Percentiles rank a stretch among this genome's conserved stretches.
These are phyloP conservation scores for Sceloporus tristichus DNA, from an alignment of 2,113 vertebrate species.

Conservation along the genomic window DNA sequence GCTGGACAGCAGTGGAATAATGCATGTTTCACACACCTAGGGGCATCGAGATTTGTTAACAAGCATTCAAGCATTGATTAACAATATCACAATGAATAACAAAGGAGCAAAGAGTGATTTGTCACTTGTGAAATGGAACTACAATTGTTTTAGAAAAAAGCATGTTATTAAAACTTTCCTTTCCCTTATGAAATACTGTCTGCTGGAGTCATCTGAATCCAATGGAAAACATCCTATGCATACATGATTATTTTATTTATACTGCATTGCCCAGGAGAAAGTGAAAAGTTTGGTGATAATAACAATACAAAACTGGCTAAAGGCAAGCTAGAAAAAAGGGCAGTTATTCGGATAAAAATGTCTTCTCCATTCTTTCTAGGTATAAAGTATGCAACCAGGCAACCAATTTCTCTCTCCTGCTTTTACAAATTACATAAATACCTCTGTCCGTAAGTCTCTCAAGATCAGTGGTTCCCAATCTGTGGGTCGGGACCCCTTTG, in stretches of 20 bases:
- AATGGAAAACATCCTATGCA: slow-evolving; percentile 46
- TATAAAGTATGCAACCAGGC: too few species aligned
- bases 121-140: slow-evolving; percentile 57
- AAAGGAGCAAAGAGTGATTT: slow-evolving; percentile 52
- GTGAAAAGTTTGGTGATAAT: slow-evolving; percentile 1
- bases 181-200: slow-evolving; percentile 63
- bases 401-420: too few species aligned
- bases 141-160: slow-evolving; percentile 55
- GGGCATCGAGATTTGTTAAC: slow-evolving; percentile 57
- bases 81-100: slow-evolving; percentile 53
- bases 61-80: slow-evolving; percentile 61
- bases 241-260: slow-evolving; percentile 26
- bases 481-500: too few species aligned
- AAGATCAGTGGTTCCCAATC: too few species aligned
- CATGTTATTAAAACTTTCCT: slow-evolving; percentile 48
- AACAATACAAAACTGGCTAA: slow-evolving; percentile 5
- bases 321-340: not conserved
- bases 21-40: slow-evolving; percentile 43
- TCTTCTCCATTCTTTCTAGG: not conserved
- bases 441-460: not conserved
- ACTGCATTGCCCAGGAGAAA: slow-evolving; percentile 21
- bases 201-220: slow-evolving; percentile 41
- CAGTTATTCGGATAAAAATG: not conserved
- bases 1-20: slow-evolving; percentile 38
- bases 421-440: not conserved